Conservation (phyloP, 2,888 invertebrate genomes). For the Monopis laevigella region DNA sequence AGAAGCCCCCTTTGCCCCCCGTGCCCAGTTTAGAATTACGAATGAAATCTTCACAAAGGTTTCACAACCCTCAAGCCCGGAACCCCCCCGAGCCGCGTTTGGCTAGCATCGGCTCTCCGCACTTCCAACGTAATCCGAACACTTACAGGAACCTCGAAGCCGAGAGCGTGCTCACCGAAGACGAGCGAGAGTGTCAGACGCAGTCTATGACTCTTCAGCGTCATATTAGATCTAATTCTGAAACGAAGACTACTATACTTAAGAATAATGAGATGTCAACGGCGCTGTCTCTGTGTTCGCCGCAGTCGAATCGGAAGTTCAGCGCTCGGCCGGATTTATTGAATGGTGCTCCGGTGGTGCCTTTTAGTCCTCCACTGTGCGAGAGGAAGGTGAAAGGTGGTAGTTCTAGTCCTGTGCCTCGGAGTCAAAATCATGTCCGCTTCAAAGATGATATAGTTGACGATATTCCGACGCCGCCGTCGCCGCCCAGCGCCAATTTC, state of each 20-base stretch:
- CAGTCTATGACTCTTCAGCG: conserved; percentile 39
- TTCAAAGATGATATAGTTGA: conserved; percentile 55
- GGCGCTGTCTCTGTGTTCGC: conserved; percentile 60
- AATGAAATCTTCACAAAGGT: conserved; percentile 58
- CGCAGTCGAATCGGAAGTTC: conserved; percentile 62
- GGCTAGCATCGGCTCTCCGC: conserved; percentile 72
- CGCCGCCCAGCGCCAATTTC: conserved; percentile 50
- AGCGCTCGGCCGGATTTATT: conserved; percentile 51
- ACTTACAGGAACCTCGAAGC: conserved; percentile 68
- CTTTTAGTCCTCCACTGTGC: conserved; percentile 44
- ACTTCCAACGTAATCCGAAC: conserved; percentile 68
- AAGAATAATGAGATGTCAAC: conserved; percentile 55
- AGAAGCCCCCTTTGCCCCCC: conserved; percentile 78
- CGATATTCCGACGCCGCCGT: conserved; percentile 55
- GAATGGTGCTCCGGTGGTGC: conserved; percentile 48
- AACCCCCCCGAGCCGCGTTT: conserved; percentile 56
- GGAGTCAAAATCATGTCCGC: conserved; percentile 51
- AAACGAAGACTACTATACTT: conserved; percentile 54
- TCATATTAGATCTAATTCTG: conserved; percentile 55
- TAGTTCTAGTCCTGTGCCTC: conserved; percentile 52
- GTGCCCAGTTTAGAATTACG: conserved; percentile 71
- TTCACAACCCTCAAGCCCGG: conserved; percentile 43
- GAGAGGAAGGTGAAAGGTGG: conserved; percentile 42
- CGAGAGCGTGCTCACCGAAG: conserved; percentile 45
- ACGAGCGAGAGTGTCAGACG: conserved; percentile 33